phyloP scores from a whole-genome alignment of 2,797 vertebrate species.

The Botia almorhae region DNA sequence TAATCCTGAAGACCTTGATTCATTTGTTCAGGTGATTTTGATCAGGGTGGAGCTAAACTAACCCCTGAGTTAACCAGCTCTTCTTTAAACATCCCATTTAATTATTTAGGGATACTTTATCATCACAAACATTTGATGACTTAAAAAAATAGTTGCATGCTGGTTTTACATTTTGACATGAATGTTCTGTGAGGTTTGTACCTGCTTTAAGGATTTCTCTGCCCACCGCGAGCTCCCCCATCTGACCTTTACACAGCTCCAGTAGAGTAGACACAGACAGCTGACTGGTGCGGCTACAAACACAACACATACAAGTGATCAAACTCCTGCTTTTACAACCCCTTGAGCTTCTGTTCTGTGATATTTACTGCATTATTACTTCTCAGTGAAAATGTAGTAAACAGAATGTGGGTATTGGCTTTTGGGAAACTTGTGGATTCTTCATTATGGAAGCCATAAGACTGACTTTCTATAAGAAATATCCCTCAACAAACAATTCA shows the following conservation, averaged over 20 bases:
- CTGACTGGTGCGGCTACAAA: conserved; percentile 86
- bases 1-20: no score
- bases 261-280: conserved; percentile 87
- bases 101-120: no score
- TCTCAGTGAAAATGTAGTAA: no score
- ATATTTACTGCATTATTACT: background rate
- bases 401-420: no score
- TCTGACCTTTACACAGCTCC: conserved; percentile 90
- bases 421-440: no score
- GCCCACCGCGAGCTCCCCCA: conserved; percentile 87
- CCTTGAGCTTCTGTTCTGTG: background rate
- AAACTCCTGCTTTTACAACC: background rate
- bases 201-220: conserved; percentile 91
- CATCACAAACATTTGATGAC: background rate
- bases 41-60: no score
- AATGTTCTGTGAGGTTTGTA: conserved; percentile 65
- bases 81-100: no score
- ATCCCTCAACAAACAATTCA: no score
- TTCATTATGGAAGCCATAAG: no score
- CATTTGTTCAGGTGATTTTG: no score
- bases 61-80: no score
- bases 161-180: background rate
- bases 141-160: background rate
- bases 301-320: background rate
- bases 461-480: no score